Evolutionary conservation across 2,888 invertebrate genomes (phyloP).

Genomic region (Lobophora halterata): DNA sequence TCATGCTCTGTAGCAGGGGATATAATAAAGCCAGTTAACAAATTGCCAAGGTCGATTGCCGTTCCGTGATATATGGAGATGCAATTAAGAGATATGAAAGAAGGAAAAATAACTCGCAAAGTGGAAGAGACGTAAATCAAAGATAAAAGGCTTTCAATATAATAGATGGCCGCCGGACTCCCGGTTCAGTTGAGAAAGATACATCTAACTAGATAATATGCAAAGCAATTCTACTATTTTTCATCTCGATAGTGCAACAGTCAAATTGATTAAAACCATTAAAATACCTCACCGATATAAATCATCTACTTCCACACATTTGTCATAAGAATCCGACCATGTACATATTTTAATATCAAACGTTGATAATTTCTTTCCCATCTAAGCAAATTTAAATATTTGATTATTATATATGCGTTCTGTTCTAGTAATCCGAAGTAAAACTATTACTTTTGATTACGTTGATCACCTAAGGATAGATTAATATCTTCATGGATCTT

Average conservation of each 20-base stretch:
- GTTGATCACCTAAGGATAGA: conserved; percentile 3
- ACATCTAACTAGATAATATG: conserved; percentile 45
- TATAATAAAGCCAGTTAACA: conserved; percentile 22
- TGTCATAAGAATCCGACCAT: conserved; percentile 51
- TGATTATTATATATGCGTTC: conserved; percentile 62
- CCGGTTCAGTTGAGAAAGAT: conserved; percentile 34
- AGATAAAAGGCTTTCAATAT: no score
- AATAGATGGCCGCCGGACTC: conserved; percentile 37
- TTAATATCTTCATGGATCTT: conserved; percentile 14
- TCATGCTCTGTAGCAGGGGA: conserved; percentile 32
- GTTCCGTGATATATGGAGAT: no score
- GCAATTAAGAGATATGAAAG: no score
- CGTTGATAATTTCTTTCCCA: conserved; percentile 31
- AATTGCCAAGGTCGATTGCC: conserved; percentile 10
- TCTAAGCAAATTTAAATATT: conserved; percentile 64
- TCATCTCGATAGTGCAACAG: conserved; percentile 45
- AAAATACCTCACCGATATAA: conserved; percentile 55
- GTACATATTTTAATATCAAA: conserved; percentile 32
- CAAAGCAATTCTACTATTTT: conserved; percentile 49
- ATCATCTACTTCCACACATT: conserved; percentile 52
- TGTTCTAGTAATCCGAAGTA: conserved; percentile 43
- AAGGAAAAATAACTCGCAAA: no score
- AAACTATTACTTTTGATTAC: conserved; percentile 26
- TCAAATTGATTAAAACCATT: conserved; percentile 60
- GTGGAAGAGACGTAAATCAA: no score